Conservation (phyloP, 2,888 invertebrate genomes). For the Sinodicranocentrus sp. region DNA sequence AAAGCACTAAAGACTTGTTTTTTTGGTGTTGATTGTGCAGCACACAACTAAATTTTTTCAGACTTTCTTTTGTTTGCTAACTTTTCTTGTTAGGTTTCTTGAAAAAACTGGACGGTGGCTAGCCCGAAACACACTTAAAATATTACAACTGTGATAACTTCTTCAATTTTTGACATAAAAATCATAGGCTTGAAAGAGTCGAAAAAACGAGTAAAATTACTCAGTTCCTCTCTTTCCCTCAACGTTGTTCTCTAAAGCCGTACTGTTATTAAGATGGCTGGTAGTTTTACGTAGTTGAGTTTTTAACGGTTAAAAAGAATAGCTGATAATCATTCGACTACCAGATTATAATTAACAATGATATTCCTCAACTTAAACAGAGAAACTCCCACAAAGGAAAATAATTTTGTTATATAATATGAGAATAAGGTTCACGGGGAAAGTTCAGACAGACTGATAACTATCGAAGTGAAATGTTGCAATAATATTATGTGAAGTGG, state of each 20-base stretch:
- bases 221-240: slow-evolving; percentile 30
- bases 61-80: slow-evolving; percentile 31
- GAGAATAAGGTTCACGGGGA: slow-evolving; percentile 37
- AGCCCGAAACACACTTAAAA: slow-evolving; percentile 17
- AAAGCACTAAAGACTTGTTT: slow-evolving; percentile 42
- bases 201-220: slow-evolving; percentile 33
- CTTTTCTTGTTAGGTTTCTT: neutral
- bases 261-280: too few species aligned
- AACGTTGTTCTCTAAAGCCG: too few species aligned
- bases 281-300: too few species aligned
- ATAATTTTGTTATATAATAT: neutral
- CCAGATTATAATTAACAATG: too few species aligned
- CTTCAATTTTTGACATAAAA: slow-evolving; percentile 42
- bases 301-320: too few species aligned
- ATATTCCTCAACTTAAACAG: too few species aligned
- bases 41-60: neutral
- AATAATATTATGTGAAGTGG: slow-evolving; percentile 19
- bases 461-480: slow-evolving; percentile 12
- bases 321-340: too few species aligned
- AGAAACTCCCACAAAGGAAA: too few species aligned
- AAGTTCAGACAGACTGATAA: slow-evolving; percentile 60
- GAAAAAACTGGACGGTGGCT: slow-evolving; percentile 31
- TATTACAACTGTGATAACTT: slow-evolving; percentile 47
- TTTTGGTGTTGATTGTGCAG: slow-evolving; percentile 31
- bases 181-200: slow-evolving; percentile 25